Evolutionary conservation across 2,113 vertebrate species (phyloP), one percentile per base, ranked within the genome.

Genomic region (Lycaon pictus): DNA sequence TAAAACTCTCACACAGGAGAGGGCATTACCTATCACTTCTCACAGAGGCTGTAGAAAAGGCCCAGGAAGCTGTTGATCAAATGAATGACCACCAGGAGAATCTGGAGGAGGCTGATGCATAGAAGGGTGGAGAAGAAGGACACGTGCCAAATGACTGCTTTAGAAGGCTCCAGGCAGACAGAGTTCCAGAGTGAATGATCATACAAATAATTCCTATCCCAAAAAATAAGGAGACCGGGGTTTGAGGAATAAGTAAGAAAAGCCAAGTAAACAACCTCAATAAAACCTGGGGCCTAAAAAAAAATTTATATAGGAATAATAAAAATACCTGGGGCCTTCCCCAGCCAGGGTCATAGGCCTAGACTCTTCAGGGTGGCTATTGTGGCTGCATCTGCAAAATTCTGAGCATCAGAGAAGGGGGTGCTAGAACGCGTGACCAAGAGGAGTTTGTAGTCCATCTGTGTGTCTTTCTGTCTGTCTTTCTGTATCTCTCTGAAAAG

Each of bases 21-120:
- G 15, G 4, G 6, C 0, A 0, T 86, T 95, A 96, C 95, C 97
- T 98, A 96, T 97, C 97, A 98, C 11, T 96, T 96, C 27, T 98
- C 98, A 3, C 99, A 99, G 79, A 98, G 96, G 96, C 98, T 98
- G 2, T 99, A 99, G 88, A 99, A 94, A 90, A 99, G 97, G 58
- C 98, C 98, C 0, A 98, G 88, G 96, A 98, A 97, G 87, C 98
- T 98, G 0, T 98, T 99, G 97, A 99, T 60, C 84, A 99, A 95
- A 91, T 99, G 98, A 20, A 98, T 56, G 53, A 92, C 76, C 79
- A 98, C 97, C 95, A 99, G 97, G 60, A 99, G 60, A 95, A 99
- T 98, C 97, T 99, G 98, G 0, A 98, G 29, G 0, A 93, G 32
- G 0, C 98, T 99, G 98, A 98, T 0, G 10, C 98, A 97, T 94